phyloP scores from a whole-genome alignment of 2,113 vertebrate species.

The Bothrops jararaca region DNA sequence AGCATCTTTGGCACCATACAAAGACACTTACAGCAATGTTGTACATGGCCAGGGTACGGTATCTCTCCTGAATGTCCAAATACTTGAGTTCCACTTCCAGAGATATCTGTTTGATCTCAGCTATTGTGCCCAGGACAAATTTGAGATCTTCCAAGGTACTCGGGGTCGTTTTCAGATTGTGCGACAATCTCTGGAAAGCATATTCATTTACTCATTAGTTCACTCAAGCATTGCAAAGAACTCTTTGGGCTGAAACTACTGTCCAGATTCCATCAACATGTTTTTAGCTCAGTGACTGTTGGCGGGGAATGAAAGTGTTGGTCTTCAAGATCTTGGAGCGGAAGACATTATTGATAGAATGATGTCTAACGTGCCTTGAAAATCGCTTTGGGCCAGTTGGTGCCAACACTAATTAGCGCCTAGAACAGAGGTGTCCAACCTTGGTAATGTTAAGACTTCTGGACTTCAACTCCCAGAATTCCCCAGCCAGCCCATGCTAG shows the following conservation, averaged over 20 bases:
- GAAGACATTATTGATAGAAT: background rate
- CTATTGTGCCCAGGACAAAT: conserved; percentile 82
- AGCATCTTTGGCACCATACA: background rate
- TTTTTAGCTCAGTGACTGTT: background rate
- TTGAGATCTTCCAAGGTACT: conserved; percentile 82
- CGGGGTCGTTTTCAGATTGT: conserved; percentile 74
- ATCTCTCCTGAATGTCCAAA: conserved; percentile 82
- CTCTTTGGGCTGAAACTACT: background rate
- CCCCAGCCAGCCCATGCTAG: background rate
- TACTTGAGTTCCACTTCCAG: conserved; percentile 81
- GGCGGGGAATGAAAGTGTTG: background rate
- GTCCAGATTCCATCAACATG: background rate
- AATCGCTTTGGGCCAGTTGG: background rate
- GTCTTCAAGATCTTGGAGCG: background rate
- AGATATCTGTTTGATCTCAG: conserved; percentile 77
- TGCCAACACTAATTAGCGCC: background rate
- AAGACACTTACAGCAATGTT: conserved; percentile 72
- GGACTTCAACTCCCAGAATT: background rate
- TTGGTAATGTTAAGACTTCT: background rate
- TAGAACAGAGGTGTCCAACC: background rate
- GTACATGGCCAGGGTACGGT: conserved; percentile 85
- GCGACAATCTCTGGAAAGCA: conserved; percentile 70
- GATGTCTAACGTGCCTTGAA: background rate
- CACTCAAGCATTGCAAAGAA: conserved; percentile 12
- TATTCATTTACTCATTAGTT: background rate